Evolutionary conservation across 2,888 invertebrate species (phyloP).

Genomic region (Phania funesta): DNA sequence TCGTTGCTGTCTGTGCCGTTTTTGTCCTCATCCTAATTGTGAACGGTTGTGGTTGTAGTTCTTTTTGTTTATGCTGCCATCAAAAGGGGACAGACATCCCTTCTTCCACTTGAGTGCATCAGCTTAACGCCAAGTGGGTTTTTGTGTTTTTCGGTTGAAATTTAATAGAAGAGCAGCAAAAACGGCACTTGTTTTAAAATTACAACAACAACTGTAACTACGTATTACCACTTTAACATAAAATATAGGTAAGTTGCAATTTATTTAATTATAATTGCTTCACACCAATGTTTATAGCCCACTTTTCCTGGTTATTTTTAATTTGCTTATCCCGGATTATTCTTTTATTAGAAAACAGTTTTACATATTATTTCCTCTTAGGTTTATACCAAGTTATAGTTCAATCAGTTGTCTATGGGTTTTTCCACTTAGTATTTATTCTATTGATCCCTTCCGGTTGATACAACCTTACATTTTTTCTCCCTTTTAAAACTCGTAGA

Average conservation of each 20-base stretch:
- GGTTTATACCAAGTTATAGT: not conserved
- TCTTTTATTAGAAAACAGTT: slow-evolving; percentile 1
- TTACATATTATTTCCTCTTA: slow-evolving; percentile 6
- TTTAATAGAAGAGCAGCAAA: not conserved
- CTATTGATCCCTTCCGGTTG: slow-evolving; percentile 65
- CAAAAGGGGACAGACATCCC: slow-evolving; percentile 3
- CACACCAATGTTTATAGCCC: slow-evolving; percentile 5
- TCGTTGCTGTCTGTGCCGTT: not conserved
- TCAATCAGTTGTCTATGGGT: not conserved
- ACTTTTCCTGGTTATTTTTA: not conserved
- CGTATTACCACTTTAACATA: not conserved
- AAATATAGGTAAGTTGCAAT: slow-evolving; percentile 60
- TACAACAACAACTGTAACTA: not conserved
- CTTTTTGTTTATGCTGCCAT: not conserved
- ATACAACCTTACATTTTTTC: slow-evolving; percentile 38
- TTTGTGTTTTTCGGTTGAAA: slow-evolving; percentile 22
- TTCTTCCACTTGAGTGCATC: slow-evolving; percentile 58
- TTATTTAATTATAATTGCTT: slow-evolving; percentile 40
- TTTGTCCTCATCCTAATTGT: not conserved
- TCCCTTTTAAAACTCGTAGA: not conserved
- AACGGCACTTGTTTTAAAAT: slow-evolving; percentile 32
- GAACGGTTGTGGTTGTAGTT: not conserved
- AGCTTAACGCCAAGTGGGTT: slow-evolving; percentile 57
- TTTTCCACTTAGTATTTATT: not conserved
- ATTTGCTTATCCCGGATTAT: slow-evolving; percentile 39